Base-by-base conservation (phyloP, 2,113 vertebrate species). In the Cranoglanis bouderius region DNA sequence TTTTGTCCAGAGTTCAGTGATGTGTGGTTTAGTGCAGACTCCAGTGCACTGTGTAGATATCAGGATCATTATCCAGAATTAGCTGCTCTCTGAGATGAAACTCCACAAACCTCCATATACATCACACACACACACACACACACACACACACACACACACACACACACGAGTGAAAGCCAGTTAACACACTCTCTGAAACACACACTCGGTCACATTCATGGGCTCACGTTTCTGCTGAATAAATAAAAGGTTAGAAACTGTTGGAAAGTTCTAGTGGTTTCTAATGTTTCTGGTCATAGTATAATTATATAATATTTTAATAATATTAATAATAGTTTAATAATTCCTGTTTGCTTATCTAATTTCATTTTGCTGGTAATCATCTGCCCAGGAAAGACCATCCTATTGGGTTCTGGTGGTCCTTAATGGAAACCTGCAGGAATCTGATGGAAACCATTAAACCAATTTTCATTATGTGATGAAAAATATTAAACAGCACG, bases 11-110 rank as follows among this genome's bases (percentile, higher is more conserved):
- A 46, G 74, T 26, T 77, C 74, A 77, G 74, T 80, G 77, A 80
- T 51, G 77, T 18, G 77, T 32, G 46, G 26, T n/a, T 51, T 16
- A 38, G n/a, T 26, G 32, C 32, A 38, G 80, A 82, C 49, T 57
- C 53, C 32, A 35, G 53, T 10, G 32, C 51, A 55, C 80, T 57
- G 80, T 57, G 29, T 19, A 57, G 49, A 82, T 82, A 82, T 35
- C 51, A 59, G 51, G 80, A 59, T 40, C 80, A 82, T 82, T 82
- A 82, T 59, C 80, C 80, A 35, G 80, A 82, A 82, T 82, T 82
- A 82, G 53, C 80, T 82, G 80, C 80, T 82, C 51, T 38, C 75
- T 51, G 26, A n/a, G 75, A 80, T 80, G 43, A 80, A 51, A 51
- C 75, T n/a, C 13, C 43, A 80, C 26, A 78, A 51, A 51, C 26